Conservation (phyloP, 2,888 invertebrate genomes). For the Tiphia femorata region DNA sequence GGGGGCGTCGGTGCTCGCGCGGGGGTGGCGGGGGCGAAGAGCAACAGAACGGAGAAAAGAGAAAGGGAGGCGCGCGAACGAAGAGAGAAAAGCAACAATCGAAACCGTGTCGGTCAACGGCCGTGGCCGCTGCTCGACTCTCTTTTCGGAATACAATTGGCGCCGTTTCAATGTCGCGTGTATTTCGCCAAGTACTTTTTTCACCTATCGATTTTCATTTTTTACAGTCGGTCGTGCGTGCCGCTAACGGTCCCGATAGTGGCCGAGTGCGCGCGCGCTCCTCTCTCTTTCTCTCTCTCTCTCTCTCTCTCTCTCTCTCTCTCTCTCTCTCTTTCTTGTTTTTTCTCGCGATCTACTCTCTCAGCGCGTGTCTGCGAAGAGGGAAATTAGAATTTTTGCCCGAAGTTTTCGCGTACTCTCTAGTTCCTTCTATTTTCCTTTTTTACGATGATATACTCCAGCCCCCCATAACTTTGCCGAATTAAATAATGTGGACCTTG, state of each 20-base stretch:
- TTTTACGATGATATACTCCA: background rate
- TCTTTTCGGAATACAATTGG: conserved; percentile 32
- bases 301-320: conserved; percentile 11
- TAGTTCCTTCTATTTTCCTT: background rate
- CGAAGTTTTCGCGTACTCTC: background rate
- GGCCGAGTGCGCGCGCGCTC: too few relatives aligned
- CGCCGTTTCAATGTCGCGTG: conserved; percentile 46
- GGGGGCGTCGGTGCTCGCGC: conserved; percentile 15
- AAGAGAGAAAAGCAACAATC: conserved; percentile 47
- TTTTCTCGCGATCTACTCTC: too few relatives aligned
- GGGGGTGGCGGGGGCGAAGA: conserved; percentile 15
- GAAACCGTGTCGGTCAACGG: conserved; percentile 50
- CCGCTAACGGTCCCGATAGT: too few relatives aligned
- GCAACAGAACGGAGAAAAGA: conserved; percentile 20
- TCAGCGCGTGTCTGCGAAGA: too few relatives aligned
- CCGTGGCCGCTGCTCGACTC: conserved; percentile 35
- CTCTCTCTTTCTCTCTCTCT: background rate
- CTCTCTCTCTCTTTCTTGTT: background rate
- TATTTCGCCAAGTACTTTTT: conserved; percentile 10
- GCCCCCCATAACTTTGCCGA: too few relatives aligned
- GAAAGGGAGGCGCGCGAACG: conserved; percentile 17
- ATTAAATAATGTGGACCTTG: too few relatives aligned
- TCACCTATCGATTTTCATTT: background rate
- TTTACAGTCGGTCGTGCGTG: too few relatives aligned
- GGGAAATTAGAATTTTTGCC: too few relatives aligned